Conservation (phyloP, 2,888 invertebrate genomes). For the Sympetrum striolatum region DNA sequence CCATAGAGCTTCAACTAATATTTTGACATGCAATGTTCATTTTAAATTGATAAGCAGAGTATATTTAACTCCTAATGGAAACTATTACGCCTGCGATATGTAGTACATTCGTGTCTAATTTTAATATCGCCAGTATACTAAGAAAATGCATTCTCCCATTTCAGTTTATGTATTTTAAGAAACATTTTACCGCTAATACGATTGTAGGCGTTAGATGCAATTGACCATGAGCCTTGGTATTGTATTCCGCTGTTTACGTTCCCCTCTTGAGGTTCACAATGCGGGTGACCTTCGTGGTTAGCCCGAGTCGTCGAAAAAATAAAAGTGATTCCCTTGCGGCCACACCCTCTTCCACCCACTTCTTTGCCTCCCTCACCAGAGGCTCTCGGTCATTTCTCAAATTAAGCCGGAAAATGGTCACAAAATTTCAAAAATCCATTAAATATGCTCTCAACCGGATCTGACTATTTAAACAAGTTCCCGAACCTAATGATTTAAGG, state of each 20-base stretch:
- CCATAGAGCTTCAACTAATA: too few relatives aligned
- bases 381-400: background rate
- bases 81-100: too few relatives aligned
- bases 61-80: too few relatives aligned
- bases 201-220: background rate
- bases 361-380: background rate
- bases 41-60: too few relatives aligned
- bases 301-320: background rate
- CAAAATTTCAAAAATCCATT: too few relatives aligned
- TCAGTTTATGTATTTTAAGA: background rate
- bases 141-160: too few relatives aligned
- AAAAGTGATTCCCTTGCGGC: background rate
- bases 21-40: too few relatives aligned
- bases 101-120: too few relatives aligned
- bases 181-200: background rate
- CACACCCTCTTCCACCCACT: background rate
- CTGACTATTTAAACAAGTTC: background rate
- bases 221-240: constrained; percentile 32
- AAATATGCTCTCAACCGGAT: background rate
- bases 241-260: constrained; percentile 36
- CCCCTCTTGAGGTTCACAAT: constrained; percentile 25
- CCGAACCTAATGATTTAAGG: too few relatives aligned
- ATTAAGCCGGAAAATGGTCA: too few relatives aligned
- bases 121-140: too few relatives aligned
- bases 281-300: constrained; percentile 37